phyloP scores from a whole-genome alignment of 2,113 vertebrate species.

The Cynopterus brachyotis region DNA sequence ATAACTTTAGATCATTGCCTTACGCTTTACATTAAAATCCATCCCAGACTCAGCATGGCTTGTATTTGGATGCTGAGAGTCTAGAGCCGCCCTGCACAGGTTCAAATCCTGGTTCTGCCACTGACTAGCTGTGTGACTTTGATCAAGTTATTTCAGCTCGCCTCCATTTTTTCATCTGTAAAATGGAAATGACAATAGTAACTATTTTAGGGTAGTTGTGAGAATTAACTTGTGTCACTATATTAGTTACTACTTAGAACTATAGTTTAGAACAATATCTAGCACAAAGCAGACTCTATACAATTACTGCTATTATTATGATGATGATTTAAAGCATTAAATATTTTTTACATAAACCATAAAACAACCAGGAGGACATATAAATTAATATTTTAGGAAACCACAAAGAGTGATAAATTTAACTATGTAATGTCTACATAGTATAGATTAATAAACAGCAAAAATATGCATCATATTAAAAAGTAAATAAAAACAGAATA shows the following conservation, averaged over 20 bases:
- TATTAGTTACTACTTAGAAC: neutral
- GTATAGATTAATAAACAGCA: neutral
- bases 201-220: neutral
- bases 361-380: neutral
- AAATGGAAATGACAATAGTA: neutral
- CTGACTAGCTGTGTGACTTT: neutral
- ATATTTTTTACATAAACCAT: neutral
- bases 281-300: neutral
- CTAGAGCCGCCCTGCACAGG: neutral
- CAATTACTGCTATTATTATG: neutral
- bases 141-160: neutral
- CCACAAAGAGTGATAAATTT: neutral
- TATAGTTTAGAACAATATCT: neutral
- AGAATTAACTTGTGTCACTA: neutral
- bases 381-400: neutral
- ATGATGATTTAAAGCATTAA: neutral
- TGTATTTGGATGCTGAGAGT: neutral
- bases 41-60: neutral
- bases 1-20: neutral
- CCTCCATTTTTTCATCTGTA: neutral
- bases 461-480: neutral
- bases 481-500: constrained; percentile 12
- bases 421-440: neutral
- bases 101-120: neutral
- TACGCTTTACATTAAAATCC: neutral